Evolutionary conservation across 2,113 vertebrate genomes (phyloP).

Genomic region (Acanthochromis polyacanthus): DNA sequence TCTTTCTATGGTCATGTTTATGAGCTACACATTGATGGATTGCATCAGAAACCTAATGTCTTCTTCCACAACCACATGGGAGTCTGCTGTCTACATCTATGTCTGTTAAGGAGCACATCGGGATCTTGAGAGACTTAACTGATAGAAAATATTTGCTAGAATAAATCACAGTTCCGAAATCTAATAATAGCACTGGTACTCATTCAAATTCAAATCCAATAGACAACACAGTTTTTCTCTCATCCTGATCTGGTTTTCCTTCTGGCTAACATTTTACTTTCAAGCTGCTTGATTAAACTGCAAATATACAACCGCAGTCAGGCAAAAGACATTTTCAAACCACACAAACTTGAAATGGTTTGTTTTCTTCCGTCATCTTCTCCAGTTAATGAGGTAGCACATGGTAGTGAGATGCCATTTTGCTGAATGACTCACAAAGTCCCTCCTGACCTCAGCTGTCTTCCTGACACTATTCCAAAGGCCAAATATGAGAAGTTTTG

Average conservation of each 20-base stretch:
- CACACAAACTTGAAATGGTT: background rate
- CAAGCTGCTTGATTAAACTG: background rate
- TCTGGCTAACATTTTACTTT: background rate
- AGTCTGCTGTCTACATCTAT: background rate
- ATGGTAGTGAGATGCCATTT: slow-evolving; percentile 5
- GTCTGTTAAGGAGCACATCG: background rate
- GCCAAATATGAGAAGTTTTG: slow-evolving; percentile 51
- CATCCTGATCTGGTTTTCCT: background rate
- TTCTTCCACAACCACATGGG: background rate
- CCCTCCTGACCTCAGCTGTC: slow-evolving; percentile 10
- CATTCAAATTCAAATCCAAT: slow-evolving; percentile 5
- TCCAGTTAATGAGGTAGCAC: background rate
- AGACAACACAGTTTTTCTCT: background rate
- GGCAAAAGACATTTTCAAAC: background rate
- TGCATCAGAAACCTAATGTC: background rate
- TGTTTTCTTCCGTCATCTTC: background rate
- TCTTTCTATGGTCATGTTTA: too few relatives aligned
- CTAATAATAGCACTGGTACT: background rate
- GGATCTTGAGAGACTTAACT: background rate
- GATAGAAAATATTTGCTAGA: background rate
- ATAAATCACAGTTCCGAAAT: slow-evolving; percentile 2
- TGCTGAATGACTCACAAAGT: slow-evolving; percentile 20
- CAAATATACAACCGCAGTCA: background rate
- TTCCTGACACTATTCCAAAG: slow-evolving; percentile 46
- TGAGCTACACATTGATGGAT: background rate